Evolutionary conservation across 2,888 invertebrate species (phyloP).

Genomic region (Cantharis rufa): DNA sequence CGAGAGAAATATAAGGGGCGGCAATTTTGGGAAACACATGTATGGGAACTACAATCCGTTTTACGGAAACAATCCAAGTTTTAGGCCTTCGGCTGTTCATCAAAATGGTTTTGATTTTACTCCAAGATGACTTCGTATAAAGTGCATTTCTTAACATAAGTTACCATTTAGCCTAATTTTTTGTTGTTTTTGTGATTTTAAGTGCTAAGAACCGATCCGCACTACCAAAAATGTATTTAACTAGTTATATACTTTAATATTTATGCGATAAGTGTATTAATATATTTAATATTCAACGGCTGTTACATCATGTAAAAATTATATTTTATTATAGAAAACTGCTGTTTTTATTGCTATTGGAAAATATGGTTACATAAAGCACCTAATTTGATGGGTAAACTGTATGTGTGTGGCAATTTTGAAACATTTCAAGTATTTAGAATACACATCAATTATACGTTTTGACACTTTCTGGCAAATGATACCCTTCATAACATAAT

Average conservation of each 20-base stretch:
- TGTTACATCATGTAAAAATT: constrained; percentile 24
- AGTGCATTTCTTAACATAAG: neutral
- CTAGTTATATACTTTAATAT: constrained; percentile 6
- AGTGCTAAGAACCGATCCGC: neutral
- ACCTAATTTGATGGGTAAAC: neutral
- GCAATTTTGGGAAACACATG: constrained; percentile 48
- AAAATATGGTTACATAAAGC: neutral
- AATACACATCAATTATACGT: constrained; percentile 1
- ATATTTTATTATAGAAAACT: constrained; percentile 23
- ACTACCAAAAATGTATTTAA: neutral
- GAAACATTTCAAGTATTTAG: neutral
- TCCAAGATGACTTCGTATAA: constrained; percentile 37
- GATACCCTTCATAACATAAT: neutral
- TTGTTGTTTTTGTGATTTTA: neutral
- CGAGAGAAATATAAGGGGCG: constrained; percentile 47
- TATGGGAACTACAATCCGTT: constrained; percentile 51
- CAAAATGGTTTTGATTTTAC: constrained; percentile 49
- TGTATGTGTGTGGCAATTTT: neutral
- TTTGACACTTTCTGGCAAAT: neutral
- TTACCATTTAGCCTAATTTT: neutral
- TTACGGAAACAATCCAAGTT: constrained; percentile 45
- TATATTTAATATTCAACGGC: constrained; percentile 19
- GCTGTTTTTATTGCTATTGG: neutral
- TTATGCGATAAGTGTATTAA: constrained; percentile 1
- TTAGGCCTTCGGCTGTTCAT: constrained; percentile 40